phyloP scores from a whole-genome alignment of 2,113 vertebrate genomes.

The Pangasianodon gigas region DNA sequence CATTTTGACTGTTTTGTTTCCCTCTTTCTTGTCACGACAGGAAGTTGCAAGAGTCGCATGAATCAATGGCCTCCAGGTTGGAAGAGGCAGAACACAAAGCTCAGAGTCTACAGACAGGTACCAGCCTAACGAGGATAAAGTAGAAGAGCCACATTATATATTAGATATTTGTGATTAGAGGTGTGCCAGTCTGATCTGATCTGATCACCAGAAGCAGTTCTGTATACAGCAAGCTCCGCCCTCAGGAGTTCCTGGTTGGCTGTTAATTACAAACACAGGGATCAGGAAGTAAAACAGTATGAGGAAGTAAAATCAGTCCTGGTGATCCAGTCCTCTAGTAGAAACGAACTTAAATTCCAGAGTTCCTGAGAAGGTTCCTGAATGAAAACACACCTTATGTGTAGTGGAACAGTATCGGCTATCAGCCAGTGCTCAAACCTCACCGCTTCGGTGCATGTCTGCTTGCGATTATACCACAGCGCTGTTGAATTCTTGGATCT shows the following conservation, averaged over 20 bases:
- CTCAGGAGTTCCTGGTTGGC: neutral
- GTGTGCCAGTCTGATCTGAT: neutral
- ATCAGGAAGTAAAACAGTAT: neutral
- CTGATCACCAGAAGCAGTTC: no score
- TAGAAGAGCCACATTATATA: neutral
- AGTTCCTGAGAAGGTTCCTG: neutral
- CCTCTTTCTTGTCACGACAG: slow-evolving; percentile 65
- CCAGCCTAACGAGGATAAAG: neutral
- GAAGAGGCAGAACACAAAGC: slow-evolving; percentile 93
- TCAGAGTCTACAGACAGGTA: slow-evolving; percentile 95
- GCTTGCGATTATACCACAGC: neutral
- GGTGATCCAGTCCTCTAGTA: neutral
- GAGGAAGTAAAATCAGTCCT: neutral
- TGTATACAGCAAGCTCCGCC: no score
- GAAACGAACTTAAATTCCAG: neutral
- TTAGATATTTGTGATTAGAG: neutral
- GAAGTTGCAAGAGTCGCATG: slow-evolving; percentile 93
- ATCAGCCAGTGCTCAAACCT: neutral
- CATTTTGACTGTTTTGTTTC: slow-evolving; percentile 6
- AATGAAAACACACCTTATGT: neutral
- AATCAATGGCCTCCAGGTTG: slow-evolving; percentile 90
- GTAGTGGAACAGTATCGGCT: neutral
- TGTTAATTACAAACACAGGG: neutral
- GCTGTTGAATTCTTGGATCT: neutral
- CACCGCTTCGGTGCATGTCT: neutral